Conservation (phyloP, 2,113 vertebrate genomes). For the Oxyruncus cristatus region DNA sequence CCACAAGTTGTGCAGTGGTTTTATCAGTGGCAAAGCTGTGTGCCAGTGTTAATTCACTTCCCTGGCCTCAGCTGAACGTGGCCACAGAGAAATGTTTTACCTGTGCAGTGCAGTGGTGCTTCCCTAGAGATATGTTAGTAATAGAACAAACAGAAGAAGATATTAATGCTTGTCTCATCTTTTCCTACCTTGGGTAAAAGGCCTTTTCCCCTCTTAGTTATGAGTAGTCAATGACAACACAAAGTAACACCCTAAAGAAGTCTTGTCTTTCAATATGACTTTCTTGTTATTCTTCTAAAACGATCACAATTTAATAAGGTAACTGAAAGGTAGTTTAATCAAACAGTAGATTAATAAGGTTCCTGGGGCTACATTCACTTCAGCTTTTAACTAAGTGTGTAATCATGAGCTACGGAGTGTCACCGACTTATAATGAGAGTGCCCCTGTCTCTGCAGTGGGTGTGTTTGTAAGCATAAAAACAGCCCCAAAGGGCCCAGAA, state of each 20-base stretch:
- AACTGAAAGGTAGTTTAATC: conserved; percentile 43
- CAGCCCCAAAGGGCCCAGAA: neutral
- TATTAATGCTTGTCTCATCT: neutral
- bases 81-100: neutral
- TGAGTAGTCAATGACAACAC: neutral
- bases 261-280: conserved; percentile 5
- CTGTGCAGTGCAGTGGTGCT: neutral
- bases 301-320: neutral
- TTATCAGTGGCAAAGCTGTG: neutral
- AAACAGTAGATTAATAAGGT: conserved; percentile 18
- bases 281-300: neutral
- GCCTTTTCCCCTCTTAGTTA: neutral
- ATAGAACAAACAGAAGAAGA: neutral
- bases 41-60: neutral
- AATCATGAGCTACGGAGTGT: neutral
- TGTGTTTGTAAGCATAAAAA: neutral
- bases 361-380: conserved; percentile 10
- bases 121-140: neutral
- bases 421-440: conserved; percentile 2
- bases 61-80: accelerated
- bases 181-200: neutral
- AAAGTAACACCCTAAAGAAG: neutral
- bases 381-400: neutral
- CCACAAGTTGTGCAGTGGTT: too few species aligned
- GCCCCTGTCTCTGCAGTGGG: neutral